Conservation (phyloP, 2,113 vertebrate species). For the Piaya cayana region DNA sequence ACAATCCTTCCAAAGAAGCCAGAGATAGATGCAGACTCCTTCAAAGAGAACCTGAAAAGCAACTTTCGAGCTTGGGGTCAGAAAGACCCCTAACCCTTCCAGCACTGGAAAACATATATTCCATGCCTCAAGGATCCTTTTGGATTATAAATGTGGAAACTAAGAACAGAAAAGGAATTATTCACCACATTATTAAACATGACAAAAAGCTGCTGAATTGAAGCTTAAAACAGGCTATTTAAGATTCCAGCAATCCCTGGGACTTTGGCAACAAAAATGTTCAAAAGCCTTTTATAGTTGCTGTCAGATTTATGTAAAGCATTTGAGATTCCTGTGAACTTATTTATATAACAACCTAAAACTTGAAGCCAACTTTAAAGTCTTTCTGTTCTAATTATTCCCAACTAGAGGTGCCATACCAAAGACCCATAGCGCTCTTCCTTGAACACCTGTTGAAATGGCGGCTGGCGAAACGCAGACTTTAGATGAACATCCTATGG, state of each 20-base stretch:
- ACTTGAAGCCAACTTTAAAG: conserved; percentile 79
- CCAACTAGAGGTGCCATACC: conserved; percentile 66
- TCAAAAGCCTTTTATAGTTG: conserved; percentile 84
- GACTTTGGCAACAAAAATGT: conserved; percentile 83
- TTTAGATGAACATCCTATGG: not conserved
- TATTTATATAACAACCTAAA: conserved; percentile 85
- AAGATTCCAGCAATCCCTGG: conserved; percentile 82
- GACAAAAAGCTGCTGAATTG: conserved; percentile 82
- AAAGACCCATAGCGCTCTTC: conserved; percentile 49
- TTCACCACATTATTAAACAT: conserved; percentile 84
- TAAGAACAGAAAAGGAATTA: conserved; percentile 76
- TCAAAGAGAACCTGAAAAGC: conserved; percentile 60
- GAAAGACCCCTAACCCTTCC: conserved; percentile 63
- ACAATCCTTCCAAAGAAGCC: conserved; percentile 26
- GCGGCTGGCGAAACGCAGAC: conserved; percentile 2
- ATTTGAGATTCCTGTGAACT: conserved; percentile 80
- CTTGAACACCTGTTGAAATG: conserved; percentile 54
- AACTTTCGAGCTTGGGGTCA: conserved; percentile 55
- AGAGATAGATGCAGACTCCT: not conserved
- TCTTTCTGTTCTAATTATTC: conserved; percentile 78
- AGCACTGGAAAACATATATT: conserved; percentile 67
- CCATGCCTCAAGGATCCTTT: conserved; percentile 69
- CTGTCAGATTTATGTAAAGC: conserved; percentile 84
- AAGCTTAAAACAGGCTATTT: conserved; percentile 78
- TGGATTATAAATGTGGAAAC: conserved; percentile 73